Evolutionary conservation across 2,113 vertebrate genomes (phyloP), one percentile per base, ranked within the genome.

Genomic region (Pycnonotus jocosus): DNA sequence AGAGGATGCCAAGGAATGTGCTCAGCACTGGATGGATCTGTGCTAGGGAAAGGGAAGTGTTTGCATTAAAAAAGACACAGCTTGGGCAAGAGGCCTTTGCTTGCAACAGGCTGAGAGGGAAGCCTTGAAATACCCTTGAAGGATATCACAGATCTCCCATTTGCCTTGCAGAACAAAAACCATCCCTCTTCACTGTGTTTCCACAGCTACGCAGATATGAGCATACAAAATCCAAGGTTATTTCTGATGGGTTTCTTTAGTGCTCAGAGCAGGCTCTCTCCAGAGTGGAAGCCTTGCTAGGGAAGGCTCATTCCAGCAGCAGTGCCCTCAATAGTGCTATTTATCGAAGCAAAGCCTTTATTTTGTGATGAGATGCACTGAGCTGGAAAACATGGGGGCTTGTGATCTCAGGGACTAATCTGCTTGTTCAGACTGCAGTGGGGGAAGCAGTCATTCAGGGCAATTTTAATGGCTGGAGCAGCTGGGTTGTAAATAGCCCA

Each of bases 401-500:
- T 91, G 88, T 90, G 85, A 92, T 88, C 78, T 90, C 80, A 89
- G 94, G 92, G 85, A 50, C 62, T 81, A 90, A 93, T 81, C 93
- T 30, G 14, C 94, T 96, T 91, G 82, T 95, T 96, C 92, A 72
- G 73, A 85, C 73, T 86, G 37, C 68, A 91, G 66, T 4, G 4
- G 56, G 60, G 83, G 94, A 91, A 96, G 60, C 48, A 97, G 76
- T 90, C 84, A 54, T 31, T 89, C 64, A 86, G 77, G 40, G 25
- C 12, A 85, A 82, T 94, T 92, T 94, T 95, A 96, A 96, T 81
- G 95, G 88, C 92, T 96, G 88, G 92, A 97, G 94, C 96, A 98
- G 98, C 98, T 98, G 97, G 70, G 66, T 81, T 21, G 9, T 97
- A 98, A 98, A 98, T 97, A 96, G 97, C 66, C 48, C 84, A 40